phyloP scores from a whole-genome alignment of 2,797 vertebrate species.

The Poeciliopsis gracilis region DNA sequence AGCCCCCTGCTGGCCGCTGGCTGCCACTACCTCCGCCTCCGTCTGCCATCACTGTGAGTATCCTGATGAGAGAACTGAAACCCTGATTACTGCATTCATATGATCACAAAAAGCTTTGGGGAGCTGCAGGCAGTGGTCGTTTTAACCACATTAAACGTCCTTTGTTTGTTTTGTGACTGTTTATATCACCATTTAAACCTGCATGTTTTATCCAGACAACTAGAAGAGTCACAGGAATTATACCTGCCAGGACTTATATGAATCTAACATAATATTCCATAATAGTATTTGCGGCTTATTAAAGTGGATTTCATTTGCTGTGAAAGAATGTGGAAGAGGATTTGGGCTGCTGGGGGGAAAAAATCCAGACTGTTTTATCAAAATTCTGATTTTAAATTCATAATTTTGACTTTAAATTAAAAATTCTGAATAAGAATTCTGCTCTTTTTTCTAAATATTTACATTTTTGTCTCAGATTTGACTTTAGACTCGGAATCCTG shows the following conservation, averaged over 20 bases:
- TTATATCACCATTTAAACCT: background rate
- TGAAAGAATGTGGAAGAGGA: background rate
- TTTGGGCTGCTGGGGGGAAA: no score
- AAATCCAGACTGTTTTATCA: background rate
- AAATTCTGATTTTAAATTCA: background rate
- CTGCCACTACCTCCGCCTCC: slow-evolving; percentile 92
- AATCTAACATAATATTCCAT: background rate
- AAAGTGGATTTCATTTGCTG: background rate
- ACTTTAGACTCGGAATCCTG: no score
- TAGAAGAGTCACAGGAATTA: background rate
- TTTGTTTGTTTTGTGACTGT: slow-evolving; percentile 5
- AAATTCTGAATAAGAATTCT: no score
- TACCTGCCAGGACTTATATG: background rate
- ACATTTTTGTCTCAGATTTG: no score
- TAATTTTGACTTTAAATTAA: no score
- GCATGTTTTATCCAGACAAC: background rate
- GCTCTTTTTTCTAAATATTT: no score
- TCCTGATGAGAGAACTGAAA: slow-evolving; percentile 65
- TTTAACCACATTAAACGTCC: slow-evolving; percentile 14
- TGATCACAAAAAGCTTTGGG: slow-evolving; percentile 19
- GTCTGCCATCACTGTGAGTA: slow-evolving; percentile 91
- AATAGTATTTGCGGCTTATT: background rate
- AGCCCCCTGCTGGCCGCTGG: slow-evolving; percentile 95
- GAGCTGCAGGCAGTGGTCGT: slow-evolving; percentile 17
- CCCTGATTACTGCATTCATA: slow-evolving; percentile 49